Evolutionary conservation across 2,888 invertebrate species (phyloP).

Genomic region (Zaprionus lineosus): DNA sequence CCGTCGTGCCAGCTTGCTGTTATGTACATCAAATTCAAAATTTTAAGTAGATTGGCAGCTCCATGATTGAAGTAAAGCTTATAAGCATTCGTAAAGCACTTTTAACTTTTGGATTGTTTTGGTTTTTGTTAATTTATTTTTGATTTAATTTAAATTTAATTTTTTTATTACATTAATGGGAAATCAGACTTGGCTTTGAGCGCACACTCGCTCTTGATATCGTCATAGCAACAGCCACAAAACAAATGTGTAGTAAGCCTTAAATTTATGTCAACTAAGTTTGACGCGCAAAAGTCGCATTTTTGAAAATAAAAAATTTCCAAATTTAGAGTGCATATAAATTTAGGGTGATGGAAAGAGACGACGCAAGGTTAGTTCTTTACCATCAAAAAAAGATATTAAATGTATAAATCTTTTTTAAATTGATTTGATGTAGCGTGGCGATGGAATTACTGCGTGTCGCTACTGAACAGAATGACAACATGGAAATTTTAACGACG

Average conservation of each 20-base stretch:
- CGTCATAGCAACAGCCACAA: conserved; percentile 44
- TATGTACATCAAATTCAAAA: conserved; percentile 38
- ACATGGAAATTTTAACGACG: neutral
- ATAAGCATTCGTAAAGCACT: conserved; percentile 10
- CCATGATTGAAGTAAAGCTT: neutral
- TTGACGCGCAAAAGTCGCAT: conserved; percentile 13
- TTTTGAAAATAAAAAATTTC: conserved; percentile 6
- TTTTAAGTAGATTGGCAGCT: conserved; percentile 24
- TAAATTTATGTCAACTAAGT: conserved; percentile 5
- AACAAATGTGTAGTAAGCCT: conserved; percentile 39
- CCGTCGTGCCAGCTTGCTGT: conserved; percentile 36
- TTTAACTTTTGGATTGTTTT: conserved; percentile 5
- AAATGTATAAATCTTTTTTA: neutral
- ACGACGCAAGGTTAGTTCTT: conserved; percentile 23
- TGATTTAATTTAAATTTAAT: too few relatives aligned
- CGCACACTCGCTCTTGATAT: conserved; percentile 21
- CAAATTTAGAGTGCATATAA: conserved; percentile 31
- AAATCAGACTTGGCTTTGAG: neutral
- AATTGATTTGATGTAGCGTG: conserved; percentile 22
- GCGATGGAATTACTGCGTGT: conserved; percentile 51
- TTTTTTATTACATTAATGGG: neutral
- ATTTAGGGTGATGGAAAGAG: conserved; percentile 25
- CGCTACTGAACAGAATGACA: conserved; percentile 38
- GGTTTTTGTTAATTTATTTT: conserved; percentile 9
- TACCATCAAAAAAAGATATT: neutral